These are phyloP conservation scores for Cepaea nemoralis DNA, from an alignment of 1,140 invertebrate genomes.

Conservation along the genomic window DNA sequence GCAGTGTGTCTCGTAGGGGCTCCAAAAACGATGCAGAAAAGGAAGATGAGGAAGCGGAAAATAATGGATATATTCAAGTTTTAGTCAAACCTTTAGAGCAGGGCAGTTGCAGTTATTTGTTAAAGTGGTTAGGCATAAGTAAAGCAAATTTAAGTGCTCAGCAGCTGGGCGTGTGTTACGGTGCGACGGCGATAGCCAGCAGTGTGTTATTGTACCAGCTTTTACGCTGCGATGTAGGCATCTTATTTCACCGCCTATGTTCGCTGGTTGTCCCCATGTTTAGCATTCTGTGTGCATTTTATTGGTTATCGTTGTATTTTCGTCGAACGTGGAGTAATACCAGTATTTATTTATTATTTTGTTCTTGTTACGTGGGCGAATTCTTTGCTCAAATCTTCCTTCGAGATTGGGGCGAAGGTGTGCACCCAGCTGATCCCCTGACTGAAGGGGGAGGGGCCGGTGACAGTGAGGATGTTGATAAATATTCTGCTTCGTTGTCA, in stretches of 20 bases:
- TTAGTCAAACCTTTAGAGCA: slow-evolving; percentile 68
- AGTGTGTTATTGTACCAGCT: slow-evolving; percentile 63
- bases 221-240: slow-evolving; percentile 64
- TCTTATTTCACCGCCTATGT: slow-evolving; percentile 66
- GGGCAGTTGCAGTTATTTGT: slow-evolving; percentile 60
- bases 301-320: slow-evolving; percentile 68
- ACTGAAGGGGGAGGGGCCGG: slow-evolving; percentile 27
- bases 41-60: slow-evolving; percentile 65
- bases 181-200: slow-evolving; percentile 51
- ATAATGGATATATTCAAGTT: slow-evolving; percentile 69
- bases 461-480: neutral
- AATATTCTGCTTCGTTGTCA: slow-evolving; percentile 27
- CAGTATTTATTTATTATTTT: slow-evolving; percentile 71
- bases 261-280: slow-evolving; percentile 69
- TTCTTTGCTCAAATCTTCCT: slow-evolving; percentile 63
- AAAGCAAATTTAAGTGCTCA: slow-evolving; percentile 57
- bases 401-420: slow-evolving; percentile 46
- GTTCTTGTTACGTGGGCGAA: slow-evolving; percentile 69
- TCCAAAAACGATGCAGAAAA: slow-evolving; percentile 67
- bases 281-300: slow-evolving; percentile 69
- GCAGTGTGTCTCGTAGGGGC: slow-evolving; percentile 58
- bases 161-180: slow-evolving; percentile 61
- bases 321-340: slow-evolving; percentile 70
- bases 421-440: neutral
- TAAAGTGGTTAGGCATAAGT: slow-evolving; percentile 64